Conservation (phyloP, 2,888 invertebrate species). For the Nebria brevicollis region DNA sequence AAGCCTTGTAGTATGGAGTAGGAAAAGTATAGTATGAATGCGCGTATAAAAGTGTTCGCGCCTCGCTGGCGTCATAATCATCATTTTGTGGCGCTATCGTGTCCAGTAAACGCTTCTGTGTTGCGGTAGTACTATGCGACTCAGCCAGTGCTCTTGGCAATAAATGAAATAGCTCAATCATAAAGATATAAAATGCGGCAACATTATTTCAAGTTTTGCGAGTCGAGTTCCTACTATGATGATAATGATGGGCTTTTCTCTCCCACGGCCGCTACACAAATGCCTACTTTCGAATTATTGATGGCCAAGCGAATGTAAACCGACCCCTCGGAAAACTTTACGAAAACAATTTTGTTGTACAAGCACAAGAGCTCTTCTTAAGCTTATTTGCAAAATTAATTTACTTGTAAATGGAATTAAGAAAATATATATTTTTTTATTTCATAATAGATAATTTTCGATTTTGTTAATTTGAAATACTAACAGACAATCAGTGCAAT, state of each 20-base stretch:
- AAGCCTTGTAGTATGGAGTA: neutral
- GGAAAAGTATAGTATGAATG: neutral
- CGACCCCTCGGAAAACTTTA: neutral
- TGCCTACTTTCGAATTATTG: neutral
- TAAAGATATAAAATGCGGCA: constrained; percentile 41
- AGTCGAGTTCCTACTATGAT: neutral
- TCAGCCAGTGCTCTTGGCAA: neutral
- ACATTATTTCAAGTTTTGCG: constrained; percentile 39
- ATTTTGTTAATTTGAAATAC: neutral
- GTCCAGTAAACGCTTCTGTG: neutral
- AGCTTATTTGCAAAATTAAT: neutral
- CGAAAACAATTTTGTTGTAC: neutral
- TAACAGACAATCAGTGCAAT: no score
- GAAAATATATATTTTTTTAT: neutral
- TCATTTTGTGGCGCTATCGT: constrained; percentile 5
- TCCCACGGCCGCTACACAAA: neutral
- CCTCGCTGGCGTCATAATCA: constrained; percentile 27
- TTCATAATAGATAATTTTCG: neutral
- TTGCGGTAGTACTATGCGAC: no score
- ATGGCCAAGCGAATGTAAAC: neutral
- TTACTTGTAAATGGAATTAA: neutral
- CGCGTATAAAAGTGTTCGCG: neutral
- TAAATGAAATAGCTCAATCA: constrained; percentile 40
- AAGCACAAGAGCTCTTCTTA: neutral
- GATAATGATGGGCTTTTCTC: neutral